Evolutionary conservation across 2,797 vertebrate genomes (phyloP), one percentile per base, ranked within the genome.

Genomic region (Lerista edwardsae): DNA sequence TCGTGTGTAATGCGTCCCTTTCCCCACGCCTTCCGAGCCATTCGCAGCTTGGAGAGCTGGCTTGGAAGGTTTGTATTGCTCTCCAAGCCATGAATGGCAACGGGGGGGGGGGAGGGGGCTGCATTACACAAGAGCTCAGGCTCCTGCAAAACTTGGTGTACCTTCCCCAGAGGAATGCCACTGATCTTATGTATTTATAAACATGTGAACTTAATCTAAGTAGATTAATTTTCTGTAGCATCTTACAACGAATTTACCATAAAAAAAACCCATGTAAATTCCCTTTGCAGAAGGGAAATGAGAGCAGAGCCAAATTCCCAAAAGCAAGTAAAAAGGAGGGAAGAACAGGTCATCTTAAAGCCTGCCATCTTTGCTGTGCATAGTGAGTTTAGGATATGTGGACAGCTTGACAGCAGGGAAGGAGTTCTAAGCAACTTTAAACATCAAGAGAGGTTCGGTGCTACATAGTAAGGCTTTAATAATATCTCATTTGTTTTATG

Each of bases 191-290:
- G n/a, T n/a, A n/a, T n/a, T n/a, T n/a, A n/a, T n/a, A n/a, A n/a
- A n/a, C n/a, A n/a, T n/a, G n/a, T n/a, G n/a, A n/a, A 76, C 36
- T 31, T 83, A 17, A 34, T 39, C 31, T 47, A 27, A 21, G 27
- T 36, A 41, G 31, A 51, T 29, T 73, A 19, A 19, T 51, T 72
- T 64, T 83, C 59, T 34, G 62, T 86, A 76, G 23, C 3, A 8
- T 59, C 81, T 82, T 78, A 80, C 44, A 89, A 3, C 9, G 72
- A 86, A 23, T 68, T 86, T 80, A 81, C 11, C 31, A 41, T 34
- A n/a, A n/a, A n/a, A n/a, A n/a, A n/a, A n/a, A n/a, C n/a, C n/a
- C n/a, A n/a, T n/a, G n/a, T 59, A 47, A 41, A 84, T 23, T 67
- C 51, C 55, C n/a, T 5, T 67, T 72, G 55, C 21, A 41, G 89